Base-by-base conservation (phyloP, 2,797 vertebrate genomes). In the Hyperoplus immaculatus region DNA sequence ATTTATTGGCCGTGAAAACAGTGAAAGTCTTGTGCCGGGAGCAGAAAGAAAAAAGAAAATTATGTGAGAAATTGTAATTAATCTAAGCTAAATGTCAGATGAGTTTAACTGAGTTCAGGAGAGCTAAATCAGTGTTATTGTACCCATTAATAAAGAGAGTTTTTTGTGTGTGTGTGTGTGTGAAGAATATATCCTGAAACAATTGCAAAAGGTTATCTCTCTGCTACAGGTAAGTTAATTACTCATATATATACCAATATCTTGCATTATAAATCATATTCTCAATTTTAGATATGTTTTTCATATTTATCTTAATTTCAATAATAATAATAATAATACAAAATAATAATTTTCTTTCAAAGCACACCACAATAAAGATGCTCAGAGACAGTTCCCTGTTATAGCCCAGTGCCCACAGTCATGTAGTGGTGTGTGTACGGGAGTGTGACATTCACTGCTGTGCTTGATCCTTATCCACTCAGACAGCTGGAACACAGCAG, bases 401-500 rank as follows among this genome's bases (percentile, higher is more conserved):
- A 90, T 82, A 93, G 83, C 80, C 64, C 78, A 68, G 49, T 63
- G 71, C 87, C 87, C 53, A 69, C 61, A 78, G 93, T 81, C 56
- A 61, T 82, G 58, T 50, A 43, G 72, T 65, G 7, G 5, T 75
- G 57, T 78, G 64, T 55, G 68, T 59, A 46, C 29, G 66, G 45
- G 54, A 70, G 82, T 58, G 77, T 53, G 63, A 69, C 58, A 66
- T 81, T 77, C 80, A 68, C 53, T 43, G 57, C 73, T 54, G 75
- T 78, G 58, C 81, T 82, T 82, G 88, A 90, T 82, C 51, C 68
- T 91, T 79, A 92, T 93, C 78, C 85, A 76, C 41, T 87, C 83
- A 76, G 93, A 93, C 91, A 92, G 89, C 90, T 80, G 84, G 82
- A 86, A 78, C 86, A 87, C 78, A 78, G 67, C 80, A 83, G 67